A percentile compares a stretch with the other conserved stretches of the same genome.
phyloP scores from a whole-genome alignment of 2,797 vertebrate species.

The Todus mexicanus region DNA sequence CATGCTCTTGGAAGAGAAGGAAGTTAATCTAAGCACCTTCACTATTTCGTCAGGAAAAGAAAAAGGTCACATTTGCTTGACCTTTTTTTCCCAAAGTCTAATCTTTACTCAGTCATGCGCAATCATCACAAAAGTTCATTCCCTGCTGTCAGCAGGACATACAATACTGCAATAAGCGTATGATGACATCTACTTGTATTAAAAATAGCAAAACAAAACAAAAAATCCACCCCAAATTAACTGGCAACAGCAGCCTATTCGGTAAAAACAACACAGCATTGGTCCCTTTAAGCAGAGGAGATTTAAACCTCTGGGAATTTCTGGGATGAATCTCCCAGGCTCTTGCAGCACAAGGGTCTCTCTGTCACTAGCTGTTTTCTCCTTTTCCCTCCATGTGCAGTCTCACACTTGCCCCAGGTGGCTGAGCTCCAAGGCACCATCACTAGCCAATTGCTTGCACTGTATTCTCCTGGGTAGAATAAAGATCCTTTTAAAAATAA shows the following conservation, averaged over 20 bases:
- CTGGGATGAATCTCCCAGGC: conserved; percentile 26
- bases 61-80: neutral
- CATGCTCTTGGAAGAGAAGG: neutral
- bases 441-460: neutral
- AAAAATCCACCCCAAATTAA: neutral
- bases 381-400: neutral
- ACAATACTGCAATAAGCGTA: neutral
- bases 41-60: neutral
- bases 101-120: neutral
- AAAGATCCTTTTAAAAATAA: conserved; percentile 49
- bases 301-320: neutral
- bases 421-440: conserved; percentile 47
- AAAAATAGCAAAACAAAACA: conserved; percentile 31
- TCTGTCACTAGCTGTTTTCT: neutral
- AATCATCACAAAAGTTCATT: neutral
- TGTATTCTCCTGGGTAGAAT: conserved; percentile 43
- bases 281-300: neutral
- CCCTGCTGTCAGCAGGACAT: neutral
- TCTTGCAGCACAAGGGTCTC: conserved; percentile 4
- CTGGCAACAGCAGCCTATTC: neutral
- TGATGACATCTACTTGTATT: conserved; percentile 3
- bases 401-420: conserved; percentile 50
- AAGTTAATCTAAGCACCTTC: neutral
- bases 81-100: neutral
- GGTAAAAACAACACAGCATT: neutral